phyloP scores from a whole-genome alignment of 2,113 vertebrate species.

The Tapirus terrestris region DNA sequence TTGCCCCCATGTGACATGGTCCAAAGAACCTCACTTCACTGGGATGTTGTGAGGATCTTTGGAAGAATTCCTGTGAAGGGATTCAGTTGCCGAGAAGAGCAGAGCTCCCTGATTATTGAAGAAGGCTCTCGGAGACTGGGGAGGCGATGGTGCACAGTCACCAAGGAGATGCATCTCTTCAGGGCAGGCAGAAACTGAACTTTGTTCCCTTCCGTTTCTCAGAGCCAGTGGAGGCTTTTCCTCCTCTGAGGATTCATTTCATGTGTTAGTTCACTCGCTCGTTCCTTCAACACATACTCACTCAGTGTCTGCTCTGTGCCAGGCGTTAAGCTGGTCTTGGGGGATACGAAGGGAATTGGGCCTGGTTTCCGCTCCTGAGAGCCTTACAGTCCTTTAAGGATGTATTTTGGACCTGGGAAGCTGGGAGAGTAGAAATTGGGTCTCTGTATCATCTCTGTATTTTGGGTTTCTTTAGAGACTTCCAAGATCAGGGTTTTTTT shows the following conservation, averaged over 20 bases:
- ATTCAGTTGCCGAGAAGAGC: not conserved
- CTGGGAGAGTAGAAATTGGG: not conserved
- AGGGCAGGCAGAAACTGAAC: not conserved
- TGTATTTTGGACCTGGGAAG: not conserved
- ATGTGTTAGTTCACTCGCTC: not conserved
- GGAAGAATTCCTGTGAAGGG: not conserved
- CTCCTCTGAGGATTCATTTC: not conserved
- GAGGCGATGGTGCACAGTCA: accelerated
- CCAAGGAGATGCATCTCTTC: not conserved
- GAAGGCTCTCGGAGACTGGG: not conserved
- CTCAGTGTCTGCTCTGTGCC: not conserved
- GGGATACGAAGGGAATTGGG: not conserved
- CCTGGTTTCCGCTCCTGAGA: not conserved
- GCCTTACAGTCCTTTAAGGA: not conserved
- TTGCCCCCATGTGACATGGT: accelerated
- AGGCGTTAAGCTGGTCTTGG: not conserved
- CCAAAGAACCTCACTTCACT: not conserved
- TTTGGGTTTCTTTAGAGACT: not conserved
- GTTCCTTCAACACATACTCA: not conserved
- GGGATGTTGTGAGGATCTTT: not conserved
- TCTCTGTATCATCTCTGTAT: not conserved
- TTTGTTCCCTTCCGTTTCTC: not conserved
- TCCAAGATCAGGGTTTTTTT: not conserved
- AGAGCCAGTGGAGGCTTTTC: not conserved
- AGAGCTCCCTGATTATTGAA: not conserved